Evolutionary conservation across 1,140 invertebrate species (phyloP).

Genomic region (Bombus sibiricus): DNA sequence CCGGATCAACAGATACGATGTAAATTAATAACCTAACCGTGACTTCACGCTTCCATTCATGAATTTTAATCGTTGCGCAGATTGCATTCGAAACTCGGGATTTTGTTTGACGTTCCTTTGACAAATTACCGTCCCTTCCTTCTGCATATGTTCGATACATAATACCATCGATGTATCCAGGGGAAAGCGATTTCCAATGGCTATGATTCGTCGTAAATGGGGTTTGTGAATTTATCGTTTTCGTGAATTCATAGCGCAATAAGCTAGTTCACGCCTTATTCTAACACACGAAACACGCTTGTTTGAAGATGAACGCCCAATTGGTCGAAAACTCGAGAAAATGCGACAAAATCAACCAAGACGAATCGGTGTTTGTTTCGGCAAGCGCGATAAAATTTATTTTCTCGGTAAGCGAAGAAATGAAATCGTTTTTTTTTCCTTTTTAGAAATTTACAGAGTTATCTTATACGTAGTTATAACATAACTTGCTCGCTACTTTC

Average conservation of each 20-base stretch:
- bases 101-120: constrained; percentile 49
- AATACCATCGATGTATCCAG: constrained; percentile 33
- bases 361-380: constrained; percentile 37
- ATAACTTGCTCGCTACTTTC: too few species aligned
- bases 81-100: constrained; percentile 1
- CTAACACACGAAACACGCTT: not conserved
- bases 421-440: too few species aligned
- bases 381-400: too few species aligned
- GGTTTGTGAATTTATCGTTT: constrained; percentile 52
- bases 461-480: too few species aligned
- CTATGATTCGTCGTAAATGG: constrained; percentile 8
- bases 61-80: not conserved
- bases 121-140: constrained; percentile 41
- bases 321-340: not conserved
- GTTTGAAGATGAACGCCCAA: too few species aligned
- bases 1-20: not conserved
- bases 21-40: constrained; percentile 2
- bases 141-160: not conserved
- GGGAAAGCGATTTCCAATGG: constrained; percentile 24
- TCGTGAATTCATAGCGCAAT: constrained; percentile 5
- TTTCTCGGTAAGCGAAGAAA: rapidly evolving
- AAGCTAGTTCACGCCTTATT: constrained; percentile 34
- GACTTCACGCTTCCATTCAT: not conserved
- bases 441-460: too few species aligned
- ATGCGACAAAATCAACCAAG: not conserved